These are phyloP conservation scores for Rhinolophus sinicus DNA, from an alignment of 2,113 vertebrate genomes.

Conservation along the genomic window DNA sequence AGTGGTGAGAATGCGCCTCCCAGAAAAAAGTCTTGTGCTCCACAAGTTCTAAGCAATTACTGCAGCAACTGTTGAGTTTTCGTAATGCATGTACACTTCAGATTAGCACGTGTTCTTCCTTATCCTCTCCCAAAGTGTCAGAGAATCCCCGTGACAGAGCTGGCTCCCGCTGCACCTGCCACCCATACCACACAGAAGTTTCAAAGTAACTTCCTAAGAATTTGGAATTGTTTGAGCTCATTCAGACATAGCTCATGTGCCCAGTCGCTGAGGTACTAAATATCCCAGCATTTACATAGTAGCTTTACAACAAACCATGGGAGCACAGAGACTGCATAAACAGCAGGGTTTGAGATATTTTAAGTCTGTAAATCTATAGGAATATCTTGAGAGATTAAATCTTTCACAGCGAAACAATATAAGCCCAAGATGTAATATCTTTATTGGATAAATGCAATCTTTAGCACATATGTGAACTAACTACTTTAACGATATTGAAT, in stretches of 20 bases:
- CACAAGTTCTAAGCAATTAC: not conserved
- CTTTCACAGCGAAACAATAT: not conserved
- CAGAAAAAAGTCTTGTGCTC: not conserved
- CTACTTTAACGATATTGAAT: too few relatives aligned
- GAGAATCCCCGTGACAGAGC: not conserved
- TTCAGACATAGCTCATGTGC: not conserved
- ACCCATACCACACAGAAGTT: not conserved
- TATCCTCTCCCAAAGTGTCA: not conserved
- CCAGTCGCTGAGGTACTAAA: not conserved
- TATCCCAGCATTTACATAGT: not conserved
- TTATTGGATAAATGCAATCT: not conserved
- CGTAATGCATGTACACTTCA: not conserved
- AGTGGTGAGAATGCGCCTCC: not conserved
- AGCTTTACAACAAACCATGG: not conserved
- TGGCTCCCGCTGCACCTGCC: not conserved
- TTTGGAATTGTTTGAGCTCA: not conserved
- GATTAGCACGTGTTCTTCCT: not conserved
- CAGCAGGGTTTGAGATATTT: not conserved
- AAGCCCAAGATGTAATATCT: not conserved
- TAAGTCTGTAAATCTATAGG: too few relatives aligned
- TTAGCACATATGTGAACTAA: not conserved
- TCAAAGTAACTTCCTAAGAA: not conserved
- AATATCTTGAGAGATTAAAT: not conserved
- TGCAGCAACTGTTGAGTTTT: not conserved
- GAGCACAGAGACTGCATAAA: fast-evolving